Evolutionary conservation across 1,140 invertebrate species (phyloP), one percentile per base, ranked within the genome.

Genomic region (Arctopsyche grandis): DNA sequence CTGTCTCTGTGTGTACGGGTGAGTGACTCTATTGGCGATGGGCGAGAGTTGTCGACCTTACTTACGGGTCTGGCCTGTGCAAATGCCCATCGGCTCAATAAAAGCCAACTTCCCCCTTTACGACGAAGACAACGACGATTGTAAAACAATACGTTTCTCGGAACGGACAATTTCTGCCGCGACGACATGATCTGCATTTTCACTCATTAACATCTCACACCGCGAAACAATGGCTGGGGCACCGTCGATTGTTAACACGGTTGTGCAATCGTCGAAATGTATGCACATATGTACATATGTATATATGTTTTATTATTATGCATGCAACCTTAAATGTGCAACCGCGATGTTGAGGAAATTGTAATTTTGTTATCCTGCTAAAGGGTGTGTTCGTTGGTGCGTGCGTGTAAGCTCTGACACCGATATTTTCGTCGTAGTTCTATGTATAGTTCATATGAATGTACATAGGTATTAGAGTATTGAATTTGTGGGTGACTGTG

Each of bases 401-500:
- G 63, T 60, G 21, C 56, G 7, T 21, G 16, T 60, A 21, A 10
- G 21, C 16, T 9, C 26, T 66, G 63, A 66, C 63, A 66, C 63
- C 21, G 24, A 66, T 66, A 66, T 66, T n/a, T 63, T 66, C 48
- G 22, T 66, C 9, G 5, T 21, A 10, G 63, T 24, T n/a, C n/a
- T n/a, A n/a, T n/a, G n/a, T n/a, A n/a, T n/a, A n/a, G n/a, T n/a
- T n/a, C n/a, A n/a, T n/a, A n/a, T n/a, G n/a, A n/a, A n/a, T n/a
- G n/a, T n/a, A n/a, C n/a, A n/a, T n/a, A n/a, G n/a, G n/a, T n/a
- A n/a, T n/a, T n/a, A n/a, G n/a, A n/a, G 26, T 22, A 66, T 66
- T 29, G 63, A 66, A 66, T 74, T 74, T 21, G 48, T 74, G 44
- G 71, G 46, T 56, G 71, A 74, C 46, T 74, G 44, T 74, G 48